phyloP scores from a whole-genome alignment of 2,797 vertebrate genomes.

The Rhadinocentrus ornatus region DNA sequence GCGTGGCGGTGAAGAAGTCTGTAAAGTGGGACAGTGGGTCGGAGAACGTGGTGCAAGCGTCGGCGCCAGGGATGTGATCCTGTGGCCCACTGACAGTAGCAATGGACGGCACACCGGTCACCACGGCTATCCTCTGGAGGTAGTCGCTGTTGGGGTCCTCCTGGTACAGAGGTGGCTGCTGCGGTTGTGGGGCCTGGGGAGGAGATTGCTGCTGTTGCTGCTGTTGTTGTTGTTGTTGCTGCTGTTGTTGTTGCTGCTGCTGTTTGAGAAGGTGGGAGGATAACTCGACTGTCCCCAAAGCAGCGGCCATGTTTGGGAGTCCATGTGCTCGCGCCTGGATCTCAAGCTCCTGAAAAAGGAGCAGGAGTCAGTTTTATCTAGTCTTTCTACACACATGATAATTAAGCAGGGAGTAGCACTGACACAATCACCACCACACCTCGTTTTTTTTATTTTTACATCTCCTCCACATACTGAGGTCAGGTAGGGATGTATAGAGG shows the following conservation, averaged over 20 bases:
- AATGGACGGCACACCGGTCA: slow-evolving; percentile 67
- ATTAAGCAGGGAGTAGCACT: background rate
- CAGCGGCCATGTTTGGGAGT: slow-evolving; percentile 85
- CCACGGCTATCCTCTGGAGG: slow-evolving; percentile 82
- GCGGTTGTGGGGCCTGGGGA: slow-evolving; percentile 73
- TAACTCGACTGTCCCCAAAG: slow-evolving; percentile 83
- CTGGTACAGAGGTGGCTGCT: slow-evolving; percentile 81
- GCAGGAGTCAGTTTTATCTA: background rate
- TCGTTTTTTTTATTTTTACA: background rate
- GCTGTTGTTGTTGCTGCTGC: slow-evolving; percentile 75
- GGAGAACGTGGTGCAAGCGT: slow-evolving; percentile 89
- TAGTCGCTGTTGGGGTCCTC: slow-evolving; percentile 89
- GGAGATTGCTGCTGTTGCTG: slow-evolving; percentile 74
- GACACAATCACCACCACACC: slow-evolving; percentile 34
- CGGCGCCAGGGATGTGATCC: slow-evolving; percentile 67
- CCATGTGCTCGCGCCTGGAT: slow-evolving; percentile 95
- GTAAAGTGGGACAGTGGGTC: slow-evolving; percentile 98
- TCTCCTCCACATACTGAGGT: slow-evolving; percentile 40
- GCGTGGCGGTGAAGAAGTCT: slow-evolving; percentile 94
- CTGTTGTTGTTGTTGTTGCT: slow-evolving; percentile 80
- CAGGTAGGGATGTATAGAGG: slow-evolving; percentile 2
- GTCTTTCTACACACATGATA: background rate
- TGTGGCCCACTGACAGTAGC: slow-evolving; percentile 69
- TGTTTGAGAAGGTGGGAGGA: slow-evolving; percentile 89
- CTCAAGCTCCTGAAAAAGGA: slow-evolving; percentile 91